Evolutionary conservation across 2,888 invertebrate genomes (phyloP).

Genomic region (Molorchus minor): DNA sequence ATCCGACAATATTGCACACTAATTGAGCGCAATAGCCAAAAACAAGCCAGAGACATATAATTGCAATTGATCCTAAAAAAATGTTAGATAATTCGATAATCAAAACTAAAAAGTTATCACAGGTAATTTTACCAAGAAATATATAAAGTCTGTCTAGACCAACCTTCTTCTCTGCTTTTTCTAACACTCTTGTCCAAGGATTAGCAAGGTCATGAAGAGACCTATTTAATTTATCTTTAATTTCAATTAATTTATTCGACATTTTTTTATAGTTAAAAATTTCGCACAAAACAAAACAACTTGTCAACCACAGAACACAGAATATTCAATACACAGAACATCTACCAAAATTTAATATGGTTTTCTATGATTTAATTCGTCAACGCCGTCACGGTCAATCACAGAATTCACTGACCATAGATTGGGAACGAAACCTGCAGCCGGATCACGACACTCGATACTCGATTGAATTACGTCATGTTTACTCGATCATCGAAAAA

Average conservation of each 20-base stretch:
- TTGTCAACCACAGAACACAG: too few species aligned
- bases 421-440: too few species aligned
- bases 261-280: too few species aligned
- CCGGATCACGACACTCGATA: too few species aligned
- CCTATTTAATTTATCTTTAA: background rate
- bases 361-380: too few species aligned
- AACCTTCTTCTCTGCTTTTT: slow-evolving; percentile 73
- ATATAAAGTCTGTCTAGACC: slow-evolving; percentile 79
- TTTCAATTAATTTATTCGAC: slow-evolving; percentile 5
- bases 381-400: too few species aligned
- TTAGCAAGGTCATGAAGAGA: slow-evolving; percentile 72
- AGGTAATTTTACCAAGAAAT: slow-evolving; percentile 75
- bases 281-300: too few species aligned
- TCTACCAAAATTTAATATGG: too few species aligned
- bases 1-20: slow-evolving; percentile 94
- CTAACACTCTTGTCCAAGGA: slow-evolving; percentile 76
- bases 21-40: slow-evolving; percentile 96
- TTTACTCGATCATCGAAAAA: too few species aligned
- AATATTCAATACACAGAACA: too few species aligned
- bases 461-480: too few species aligned
- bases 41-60: slow-evolving; percentile 88
- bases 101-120: slow-evolving; percentile 12
- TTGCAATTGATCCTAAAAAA: slow-evolving; percentile 74
- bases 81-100: background rate
- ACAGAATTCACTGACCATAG: too few species aligned